Evolutionary conservation across 2,797 vertebrate species (phyloP).

Genomic region (Pseudomugil gertrudae): DNA sequence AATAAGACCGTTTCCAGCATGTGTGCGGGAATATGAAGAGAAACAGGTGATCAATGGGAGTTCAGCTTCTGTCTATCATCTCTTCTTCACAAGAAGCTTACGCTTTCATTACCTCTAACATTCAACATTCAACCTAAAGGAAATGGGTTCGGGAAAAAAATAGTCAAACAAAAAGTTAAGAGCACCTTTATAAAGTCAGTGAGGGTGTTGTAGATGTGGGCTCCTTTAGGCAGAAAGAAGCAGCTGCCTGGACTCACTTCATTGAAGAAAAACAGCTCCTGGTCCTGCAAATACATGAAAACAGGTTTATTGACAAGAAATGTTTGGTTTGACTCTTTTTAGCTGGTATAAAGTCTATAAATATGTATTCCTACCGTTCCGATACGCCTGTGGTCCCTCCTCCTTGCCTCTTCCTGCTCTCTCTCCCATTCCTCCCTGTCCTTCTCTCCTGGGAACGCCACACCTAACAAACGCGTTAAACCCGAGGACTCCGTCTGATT

Average conservation of each 20-base stretch:
- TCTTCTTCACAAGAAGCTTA: no score
- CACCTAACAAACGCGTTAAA: constrained; percentile 84
- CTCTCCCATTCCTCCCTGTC: constrained; percentile 83
- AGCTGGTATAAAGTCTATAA: neutral
- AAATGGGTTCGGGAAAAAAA: no score
- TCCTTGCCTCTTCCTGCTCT: constrained; percentile 81
- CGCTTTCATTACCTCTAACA: no score
- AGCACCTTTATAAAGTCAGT: constrained; percentile 89
- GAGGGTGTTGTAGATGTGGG: constrained; percentile 90
- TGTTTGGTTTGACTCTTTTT: neutral
- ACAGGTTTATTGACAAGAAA: neutral
- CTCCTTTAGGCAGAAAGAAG: constrained; percentile 93
- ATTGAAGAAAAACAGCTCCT: constrained; percentile 94
- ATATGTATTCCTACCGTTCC: constrained; percentile 79
- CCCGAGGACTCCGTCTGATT: constrained; percentile 50
- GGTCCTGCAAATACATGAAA: constrained; percentile 77
- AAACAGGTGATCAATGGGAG: no score
- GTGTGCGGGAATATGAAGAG: no score
- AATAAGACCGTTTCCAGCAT: no score
- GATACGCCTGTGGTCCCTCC: constrained; percentile 89
- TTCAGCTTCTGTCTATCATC: no score
- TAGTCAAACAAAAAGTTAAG: neutral
- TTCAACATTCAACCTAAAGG: no score
- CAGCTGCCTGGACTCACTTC: constrained; percentile 94
- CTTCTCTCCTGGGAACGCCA: constrained; percentile 86